A percentile compares a stretch with the other conserved stretches of the same genome.
Conservation (phyloP, 2,113 vertebrate genomes). For the Eolophus roseicapilla region DNA sequence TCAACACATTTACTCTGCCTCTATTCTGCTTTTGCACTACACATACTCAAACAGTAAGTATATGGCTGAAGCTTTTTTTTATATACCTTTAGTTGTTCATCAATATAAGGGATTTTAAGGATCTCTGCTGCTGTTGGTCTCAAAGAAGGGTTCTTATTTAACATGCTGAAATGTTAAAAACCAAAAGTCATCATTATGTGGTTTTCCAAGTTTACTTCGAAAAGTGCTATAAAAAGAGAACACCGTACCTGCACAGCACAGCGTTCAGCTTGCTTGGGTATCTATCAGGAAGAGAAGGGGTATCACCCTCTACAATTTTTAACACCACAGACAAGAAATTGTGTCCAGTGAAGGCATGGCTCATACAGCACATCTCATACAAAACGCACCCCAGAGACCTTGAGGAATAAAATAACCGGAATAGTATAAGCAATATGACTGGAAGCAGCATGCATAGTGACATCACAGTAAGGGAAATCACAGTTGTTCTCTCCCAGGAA, state of each 20-base stretch:
- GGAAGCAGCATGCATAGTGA: neutral
- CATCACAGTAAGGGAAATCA: neutral
- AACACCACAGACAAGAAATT: constrained; percentile 83
- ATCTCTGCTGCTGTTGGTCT: constrained; percentile 80
- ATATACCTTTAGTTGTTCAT: constrained; percentile 75
- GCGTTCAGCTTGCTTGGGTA: constrained; percentile 77
- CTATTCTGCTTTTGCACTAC: neutral
- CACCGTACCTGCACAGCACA: constrained; percentile 77
- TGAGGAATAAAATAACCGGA: constrained; percentile 12
- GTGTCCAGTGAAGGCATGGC: constrained; percentile 81
- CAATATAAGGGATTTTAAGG: constrained; percentile 73
- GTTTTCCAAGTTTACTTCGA: neutral
- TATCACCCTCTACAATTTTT: constrained; percentile 83
- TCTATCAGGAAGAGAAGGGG: constrained; percentile 77
- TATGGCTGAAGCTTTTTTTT: neutral
- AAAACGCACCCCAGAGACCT: constrained; percentile 88
- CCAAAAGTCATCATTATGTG: neutral
- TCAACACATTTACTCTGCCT: neutral
- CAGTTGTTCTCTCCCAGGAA: neutral
- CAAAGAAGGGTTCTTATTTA: constrained; percentile 76
- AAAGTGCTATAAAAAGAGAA: neutral
- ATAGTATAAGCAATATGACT: neutral
- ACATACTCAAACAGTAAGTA: neutral
- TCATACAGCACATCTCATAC: constrained; percentile 87
- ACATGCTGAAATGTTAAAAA: constrained; percentile 76